Percentiles rank a stretch among this genome's conserved stretches.
phyloP scores from a whole-genome alignment of 2,797 vertebrate genomes.

The Danio choprae region DNA sequence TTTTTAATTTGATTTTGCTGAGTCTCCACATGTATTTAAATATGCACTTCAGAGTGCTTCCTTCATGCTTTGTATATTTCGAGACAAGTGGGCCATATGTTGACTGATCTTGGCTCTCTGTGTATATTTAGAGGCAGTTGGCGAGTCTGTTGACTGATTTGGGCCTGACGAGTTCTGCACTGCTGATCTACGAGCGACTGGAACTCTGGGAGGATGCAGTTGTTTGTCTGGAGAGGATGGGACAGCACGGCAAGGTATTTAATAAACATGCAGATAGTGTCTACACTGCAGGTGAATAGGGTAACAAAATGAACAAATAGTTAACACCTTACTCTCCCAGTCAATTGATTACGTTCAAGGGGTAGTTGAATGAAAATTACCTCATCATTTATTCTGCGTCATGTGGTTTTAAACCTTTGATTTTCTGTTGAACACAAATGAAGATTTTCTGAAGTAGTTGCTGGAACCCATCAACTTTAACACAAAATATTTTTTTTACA shows the following conservation, averaged over 20 bases:
- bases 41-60: neutral
- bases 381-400: no score
- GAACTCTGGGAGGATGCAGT: conserved; percentile 96
- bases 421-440: no score
- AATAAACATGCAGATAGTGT: neutral
- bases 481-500: no score
- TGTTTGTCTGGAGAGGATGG: conserved; percentile 90
- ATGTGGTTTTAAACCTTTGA: no score
- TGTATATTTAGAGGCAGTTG: conserved; percentile 84
- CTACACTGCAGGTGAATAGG: no score
- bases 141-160: conserved; percentile 89
- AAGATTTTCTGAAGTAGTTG: no score
- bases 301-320: no score
- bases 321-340: no score
- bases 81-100: neutral
- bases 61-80: conserved; percentile 7
- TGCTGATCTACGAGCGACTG: conserved; percentile 90
- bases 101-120: neutral
- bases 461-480: no score
- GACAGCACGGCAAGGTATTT: conserved; percentile 92
- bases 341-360: no score
- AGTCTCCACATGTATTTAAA: neutral
- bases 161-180: conserved; percentile 90
- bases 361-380: no score
- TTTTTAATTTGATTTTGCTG: neutral